Evolutionary conservation across 2,797 vertebrate species (phyloP).

Genomic region (Anabacerthia variegaticeps): DNA sequence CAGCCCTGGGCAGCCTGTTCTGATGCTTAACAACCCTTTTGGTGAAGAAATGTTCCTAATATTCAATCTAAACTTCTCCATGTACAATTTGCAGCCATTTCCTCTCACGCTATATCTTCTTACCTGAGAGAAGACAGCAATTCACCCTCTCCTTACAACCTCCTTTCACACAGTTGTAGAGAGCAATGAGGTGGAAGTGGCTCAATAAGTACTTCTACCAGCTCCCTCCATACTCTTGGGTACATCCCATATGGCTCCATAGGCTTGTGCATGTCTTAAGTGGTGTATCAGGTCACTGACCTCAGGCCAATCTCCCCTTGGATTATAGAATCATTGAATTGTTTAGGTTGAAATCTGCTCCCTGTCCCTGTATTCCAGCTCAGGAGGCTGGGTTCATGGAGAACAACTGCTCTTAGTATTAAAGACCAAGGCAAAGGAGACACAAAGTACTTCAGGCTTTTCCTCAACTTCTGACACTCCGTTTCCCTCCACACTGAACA

Average conservation of each 20-base stretch:
- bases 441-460: background rate
- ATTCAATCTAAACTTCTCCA: background rate
- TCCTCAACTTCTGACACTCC: background rate
- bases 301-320: background rate
- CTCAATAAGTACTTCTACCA: background rate
- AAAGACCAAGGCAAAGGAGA: background rate
- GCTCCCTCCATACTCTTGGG: background rate
- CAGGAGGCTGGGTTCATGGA: background rate
- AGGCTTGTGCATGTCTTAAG: background rate
- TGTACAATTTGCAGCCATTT: background rate
- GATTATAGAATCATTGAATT: background rate
- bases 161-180: background rate
- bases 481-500: background rate
- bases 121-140: background rate
- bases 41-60: background rate
- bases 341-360: background rate
- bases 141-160: background rate
- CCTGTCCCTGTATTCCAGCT: background rate
- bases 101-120: accelerated
- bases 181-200: background rate
- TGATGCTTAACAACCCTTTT: background rate
- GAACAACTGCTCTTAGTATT: background rate
- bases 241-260: background rate
- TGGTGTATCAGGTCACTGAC: background rate
- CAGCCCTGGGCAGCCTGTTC: background rate